phyloP scores from a whole-genome alignment of 1,140 invertebrate species.

The Drosophila cardini region DNA sequence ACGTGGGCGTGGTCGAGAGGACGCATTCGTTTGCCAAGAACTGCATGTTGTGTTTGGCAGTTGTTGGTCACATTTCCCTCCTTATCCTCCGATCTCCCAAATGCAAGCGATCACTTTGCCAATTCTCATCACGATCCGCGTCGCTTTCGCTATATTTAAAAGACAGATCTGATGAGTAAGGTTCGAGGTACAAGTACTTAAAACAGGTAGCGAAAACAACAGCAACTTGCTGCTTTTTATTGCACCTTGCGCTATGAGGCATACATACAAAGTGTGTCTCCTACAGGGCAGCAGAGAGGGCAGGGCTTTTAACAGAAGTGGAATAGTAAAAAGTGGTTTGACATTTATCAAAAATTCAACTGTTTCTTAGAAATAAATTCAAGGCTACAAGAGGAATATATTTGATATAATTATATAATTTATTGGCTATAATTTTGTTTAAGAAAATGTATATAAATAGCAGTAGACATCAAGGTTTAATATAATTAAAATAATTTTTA shows the following conservation, averaged over 20 bases:
- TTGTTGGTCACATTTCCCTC: slow-evolving; percentile 32
- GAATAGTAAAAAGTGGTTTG: too few species aligned
- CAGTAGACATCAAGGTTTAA: too few species aligned
- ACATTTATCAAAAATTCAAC: too few species aligned
- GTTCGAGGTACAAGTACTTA: background rate
- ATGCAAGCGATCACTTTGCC: slow-evolving; percentile 12
- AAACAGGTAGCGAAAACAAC: slow-evolving; percentile 32
- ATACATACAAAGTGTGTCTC: slow-evolving; percentile 47
- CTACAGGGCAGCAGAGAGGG: background rate
- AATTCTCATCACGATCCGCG: slow-evolving; percentile 70
- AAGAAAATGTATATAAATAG: too few species aligned
- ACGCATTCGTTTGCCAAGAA: slow-evolving; percentile 64
- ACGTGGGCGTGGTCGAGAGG: slow-evolving; percentile 5
- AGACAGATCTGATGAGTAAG: slow-evolving; percentile 28
- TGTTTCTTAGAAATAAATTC: too few species aligned
- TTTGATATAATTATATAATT: too few species aligned
- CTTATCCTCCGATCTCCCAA: slow-evolving; percentile 33
- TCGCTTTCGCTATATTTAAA: slow-evolving; percentile 68
- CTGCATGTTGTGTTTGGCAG: slow-evolving; percentile 25
- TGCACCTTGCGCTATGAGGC: slow-evolving; percentile 48
- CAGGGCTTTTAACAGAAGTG: too few species aligned
- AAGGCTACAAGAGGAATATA: too few species aligned
- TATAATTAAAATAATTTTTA: too few species aligned
- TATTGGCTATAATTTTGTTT: too few species aligned
- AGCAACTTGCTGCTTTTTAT: slow-evolving; percentile 61